phyloP scores from a whole-genome alignment of 1,140 invertebrate species.

The Solenopsis fugax region DNA sequence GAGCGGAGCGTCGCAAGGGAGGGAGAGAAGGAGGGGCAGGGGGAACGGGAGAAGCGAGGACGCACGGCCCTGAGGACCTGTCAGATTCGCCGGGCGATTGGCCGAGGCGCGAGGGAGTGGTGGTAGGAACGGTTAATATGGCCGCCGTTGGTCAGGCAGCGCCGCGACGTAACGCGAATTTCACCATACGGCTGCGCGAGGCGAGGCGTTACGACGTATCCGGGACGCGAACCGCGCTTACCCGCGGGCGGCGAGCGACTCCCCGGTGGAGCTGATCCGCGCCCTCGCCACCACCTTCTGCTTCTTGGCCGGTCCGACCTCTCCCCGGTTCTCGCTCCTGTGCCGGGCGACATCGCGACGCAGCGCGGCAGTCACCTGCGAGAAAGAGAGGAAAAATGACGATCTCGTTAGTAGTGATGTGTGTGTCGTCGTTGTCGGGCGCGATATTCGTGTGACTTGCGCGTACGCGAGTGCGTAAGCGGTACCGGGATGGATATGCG shows the following conservation, averaged over 20 bases:
- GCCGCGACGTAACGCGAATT: slow-evolving; percentile 71
- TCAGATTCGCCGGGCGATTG: slow-evolving; percentile 70
- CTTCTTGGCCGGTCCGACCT: not conserved
- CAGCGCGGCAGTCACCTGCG: slow-evolving; percentile 18
- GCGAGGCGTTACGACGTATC: not conserved
- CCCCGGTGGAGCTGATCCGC: not conserved
- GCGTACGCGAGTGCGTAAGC: slow-evolving; percentile 14
- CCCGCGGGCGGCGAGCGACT: slow-evolving; percentile 64
- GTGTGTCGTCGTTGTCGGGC: not conserved
- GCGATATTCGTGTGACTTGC: not conserved
- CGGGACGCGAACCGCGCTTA: slow-evolving; percentile 49
- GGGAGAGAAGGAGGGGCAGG: not conserved
- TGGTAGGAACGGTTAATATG: slow-evolving; percentile 79
- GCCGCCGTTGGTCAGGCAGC: slow-evolving; percentile 77
- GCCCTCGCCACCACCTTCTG: not conserved
- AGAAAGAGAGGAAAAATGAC: slow-evolving; percentile 56
- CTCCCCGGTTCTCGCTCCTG: slow-evolving; percentile 48
- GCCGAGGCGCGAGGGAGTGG: slow-evolving; percentile 63
- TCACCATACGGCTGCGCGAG: slow-evolving; percentile 37
- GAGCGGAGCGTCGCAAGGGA: not conserved
- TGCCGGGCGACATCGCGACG: slow-evolving; percentile 62
- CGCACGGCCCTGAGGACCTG: slow-evolving; percentile 69
- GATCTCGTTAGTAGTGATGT: slow-evolving; percentile 51
- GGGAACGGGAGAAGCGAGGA: too few species aligned
- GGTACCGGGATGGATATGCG: slow-evolving; percentile 15